Percentiles rank a stretch among this genome's conserved stretches.
Evolutionary conservation across 2,113 vertebrate species (phyloP).

Genomic region (Panthera uncia): DNA sequence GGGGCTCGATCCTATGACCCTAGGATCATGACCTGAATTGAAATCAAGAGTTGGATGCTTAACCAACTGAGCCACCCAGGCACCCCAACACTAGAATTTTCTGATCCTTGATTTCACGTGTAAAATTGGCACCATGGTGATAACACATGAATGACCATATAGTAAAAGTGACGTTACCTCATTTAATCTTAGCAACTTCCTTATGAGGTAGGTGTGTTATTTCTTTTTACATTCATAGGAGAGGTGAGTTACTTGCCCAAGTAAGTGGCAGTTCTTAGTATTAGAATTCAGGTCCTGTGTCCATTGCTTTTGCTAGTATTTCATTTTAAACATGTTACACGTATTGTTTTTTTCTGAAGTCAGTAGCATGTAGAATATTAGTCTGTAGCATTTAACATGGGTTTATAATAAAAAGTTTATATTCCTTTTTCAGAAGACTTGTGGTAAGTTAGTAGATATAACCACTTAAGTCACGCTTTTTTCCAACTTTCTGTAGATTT

Average conservation of each 20-base stretch:
- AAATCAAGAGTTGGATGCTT: not conserved
- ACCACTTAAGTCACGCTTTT: not conserved
- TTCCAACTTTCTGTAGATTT: not conserved
- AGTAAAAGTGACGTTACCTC: not conserved
- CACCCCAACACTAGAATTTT: not conserved
- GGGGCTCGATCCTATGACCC: not conserved
- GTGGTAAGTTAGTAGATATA: not conserved
- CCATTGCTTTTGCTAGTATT: not conserved
- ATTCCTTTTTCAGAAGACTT: constrained; percentile 9
- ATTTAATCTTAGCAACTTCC: constrained; percentile 21
- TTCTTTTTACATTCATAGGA: not conserved
- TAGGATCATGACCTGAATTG: not conserved
- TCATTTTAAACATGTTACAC: constrained; percentile 3
- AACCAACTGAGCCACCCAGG: not conserved
- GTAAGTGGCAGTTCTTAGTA: not conserved
- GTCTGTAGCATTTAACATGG: not conserved
- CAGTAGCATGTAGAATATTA: not conserved
- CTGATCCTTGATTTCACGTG: not conserved
- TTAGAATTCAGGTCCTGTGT: not conserved
- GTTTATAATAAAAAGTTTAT: not conserved
- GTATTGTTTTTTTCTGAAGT: not conserved
- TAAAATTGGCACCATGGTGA: not conserved
- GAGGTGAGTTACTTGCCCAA: not conserved
- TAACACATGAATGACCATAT: not conserved
- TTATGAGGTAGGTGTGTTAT: not conserved